Percentiles rank a stretch among this genome's conserved stretches.
Evolutionary conservation across 1,140 invertebrate species (phyloP).

Genomic region (Steinernema feltiae): DNA sequence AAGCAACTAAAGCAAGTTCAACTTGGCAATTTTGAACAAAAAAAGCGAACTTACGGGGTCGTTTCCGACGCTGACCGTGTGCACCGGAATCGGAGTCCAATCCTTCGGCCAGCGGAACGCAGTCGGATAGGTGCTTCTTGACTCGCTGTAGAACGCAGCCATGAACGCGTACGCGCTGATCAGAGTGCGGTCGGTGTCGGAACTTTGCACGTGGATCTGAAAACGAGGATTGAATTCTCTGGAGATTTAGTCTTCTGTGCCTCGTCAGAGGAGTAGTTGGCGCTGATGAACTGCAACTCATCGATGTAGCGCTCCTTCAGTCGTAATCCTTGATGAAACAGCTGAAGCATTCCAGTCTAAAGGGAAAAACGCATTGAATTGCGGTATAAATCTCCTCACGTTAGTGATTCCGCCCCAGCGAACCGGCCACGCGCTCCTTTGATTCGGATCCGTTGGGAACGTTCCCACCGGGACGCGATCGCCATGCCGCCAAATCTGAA

Average conservation of each 20-base stretch:
- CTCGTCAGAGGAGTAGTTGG: not conserved
- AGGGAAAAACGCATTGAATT: not conserved
- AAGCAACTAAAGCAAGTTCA: not conserved
- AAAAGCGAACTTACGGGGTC: not conserved
- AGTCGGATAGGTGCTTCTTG: not conserved
- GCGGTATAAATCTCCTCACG: not conserved
- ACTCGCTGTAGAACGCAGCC: slow-evolving; percentile 1
- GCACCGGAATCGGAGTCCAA: not conserved
- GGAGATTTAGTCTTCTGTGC: not conserved
- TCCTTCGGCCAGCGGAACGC: not conserved
- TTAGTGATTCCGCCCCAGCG: not conserved
- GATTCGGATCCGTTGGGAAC: not conserved
- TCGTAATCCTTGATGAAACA: not conserved
- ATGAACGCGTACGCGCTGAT: not conserved
- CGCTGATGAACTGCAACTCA: not conserved
- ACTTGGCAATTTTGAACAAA: not conserved
- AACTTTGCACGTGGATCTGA: not conserved
- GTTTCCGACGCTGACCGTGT: not conserved
- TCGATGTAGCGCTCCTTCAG: not conserved
- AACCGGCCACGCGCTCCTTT: not conserved
- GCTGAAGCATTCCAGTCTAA: not conserved
- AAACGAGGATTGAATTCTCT: not conserved
- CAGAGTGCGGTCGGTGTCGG: not conserved
- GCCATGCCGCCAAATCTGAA: not conserved
- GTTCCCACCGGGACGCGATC: not conserved